phyloP scores from a whole-genome alignment of 2,888 invertebrate genomes.

The Miltochrista miniata region DNA sequence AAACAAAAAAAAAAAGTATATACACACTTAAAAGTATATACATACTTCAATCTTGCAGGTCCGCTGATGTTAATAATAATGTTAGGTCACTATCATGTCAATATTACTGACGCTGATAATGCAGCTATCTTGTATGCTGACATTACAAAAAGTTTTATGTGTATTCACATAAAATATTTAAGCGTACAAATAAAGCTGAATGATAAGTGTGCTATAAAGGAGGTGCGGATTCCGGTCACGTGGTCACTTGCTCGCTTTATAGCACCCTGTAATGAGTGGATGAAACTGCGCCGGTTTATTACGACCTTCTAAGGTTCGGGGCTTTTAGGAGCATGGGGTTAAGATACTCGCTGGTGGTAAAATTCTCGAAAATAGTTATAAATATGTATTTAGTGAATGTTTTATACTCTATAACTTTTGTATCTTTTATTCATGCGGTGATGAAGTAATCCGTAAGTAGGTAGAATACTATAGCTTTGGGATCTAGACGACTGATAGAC shows the following conservation, averaged over 20 bases:
- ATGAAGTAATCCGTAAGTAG: not conserved
- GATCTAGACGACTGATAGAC: no score
- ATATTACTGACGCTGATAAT: constrained; percentile 17
- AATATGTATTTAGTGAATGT: no score
- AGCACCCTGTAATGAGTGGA: constrained; percentile 40
- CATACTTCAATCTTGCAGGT: no score
- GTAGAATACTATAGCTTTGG: not conserved
- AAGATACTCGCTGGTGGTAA: not conserved
- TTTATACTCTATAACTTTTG: no score
- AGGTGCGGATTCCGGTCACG: constrained; percentile 36
- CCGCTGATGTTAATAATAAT: no score
- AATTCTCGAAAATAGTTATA: no score
- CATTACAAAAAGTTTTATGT: constrained; percentile 3
- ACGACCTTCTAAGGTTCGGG: constrained; percentile 5
- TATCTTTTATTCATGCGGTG: no score
- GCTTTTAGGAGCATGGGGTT: constrained; percentile 2
- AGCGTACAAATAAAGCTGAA: constrained; percentile 41
- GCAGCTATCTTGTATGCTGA: constrained; percentile 24
- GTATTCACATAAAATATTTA: constrained; percentile 39
- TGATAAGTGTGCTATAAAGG: constrained; percentile 42
- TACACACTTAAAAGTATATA: no score
- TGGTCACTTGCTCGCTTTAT: constrained; percentile 40
- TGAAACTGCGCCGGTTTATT: constrained; percentile 40
- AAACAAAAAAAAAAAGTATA: no score
- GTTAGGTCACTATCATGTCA: no score